phyloP scores from a whole-genome alignment of 92 coral and sea anemone species.

The Nematostella vectensis region DNA sequence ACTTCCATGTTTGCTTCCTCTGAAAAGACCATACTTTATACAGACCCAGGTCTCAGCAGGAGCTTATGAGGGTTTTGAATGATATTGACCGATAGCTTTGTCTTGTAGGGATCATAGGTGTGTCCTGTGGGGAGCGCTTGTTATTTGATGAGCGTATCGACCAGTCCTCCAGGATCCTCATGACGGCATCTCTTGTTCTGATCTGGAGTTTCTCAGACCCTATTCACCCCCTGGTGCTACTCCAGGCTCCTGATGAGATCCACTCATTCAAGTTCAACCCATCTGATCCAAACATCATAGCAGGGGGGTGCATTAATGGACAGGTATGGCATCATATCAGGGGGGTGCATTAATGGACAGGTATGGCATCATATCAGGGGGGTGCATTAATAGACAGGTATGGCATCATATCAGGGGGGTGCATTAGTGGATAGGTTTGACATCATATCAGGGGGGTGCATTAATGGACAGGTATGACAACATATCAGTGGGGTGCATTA shows the following conservation, averaged over 20 bases:
- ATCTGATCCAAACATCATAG: constrained; percentile 93
- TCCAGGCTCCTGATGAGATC: constrained; percentile 96
- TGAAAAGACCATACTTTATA: too few relatives aligned
- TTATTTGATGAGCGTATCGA: constrained; percentile 95
- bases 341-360: neutral
- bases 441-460: too few relatives aligned
- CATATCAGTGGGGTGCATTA: too few relatives aligned
- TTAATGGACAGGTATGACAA: too few relatives aligned
- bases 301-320: constrained; percentile 96
- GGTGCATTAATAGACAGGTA: too few relatives aligned
- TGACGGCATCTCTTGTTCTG: constrained; percentile 92
- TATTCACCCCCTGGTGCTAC: constrained; percentile 92
- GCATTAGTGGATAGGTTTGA: neutral
- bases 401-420: neutral
- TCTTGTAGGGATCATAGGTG: constrained; percentile 82
- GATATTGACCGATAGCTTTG: too few relatives aligned
- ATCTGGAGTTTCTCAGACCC: constrained; percentile 99
- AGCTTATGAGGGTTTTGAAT: too few relatives aligned
- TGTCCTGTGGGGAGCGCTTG: constrained; percentile 87
- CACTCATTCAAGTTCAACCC: constrained; percentile 93
- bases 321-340: constrained; percentile 44
- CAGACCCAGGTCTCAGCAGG: too few relatives aligned
- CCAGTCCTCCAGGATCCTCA: constrained; percentile 83
- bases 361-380: too few relatives aligned
- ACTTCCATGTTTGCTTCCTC: neutral